phyloP scores from a whole-genome alignment of 92 coral and sea anemone species.

The Actinernus sp. region DNA sequence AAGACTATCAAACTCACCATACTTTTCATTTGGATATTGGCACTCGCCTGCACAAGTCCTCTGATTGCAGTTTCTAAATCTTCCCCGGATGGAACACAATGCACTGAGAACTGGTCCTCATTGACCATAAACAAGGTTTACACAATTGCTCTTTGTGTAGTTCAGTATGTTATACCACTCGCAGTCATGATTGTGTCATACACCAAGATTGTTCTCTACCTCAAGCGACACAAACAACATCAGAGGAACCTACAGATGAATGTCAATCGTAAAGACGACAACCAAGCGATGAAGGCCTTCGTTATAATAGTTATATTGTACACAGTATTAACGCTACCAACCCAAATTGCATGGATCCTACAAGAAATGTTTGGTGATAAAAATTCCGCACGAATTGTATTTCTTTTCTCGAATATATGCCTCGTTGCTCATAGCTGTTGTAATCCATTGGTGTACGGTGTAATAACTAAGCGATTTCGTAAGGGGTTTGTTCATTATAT shows the following conservation, averaged over 20 bases:
- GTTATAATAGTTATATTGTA: neutral
- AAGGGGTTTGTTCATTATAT: neutral
- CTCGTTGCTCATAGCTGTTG: conserved; percentile 3
- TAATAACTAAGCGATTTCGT: neutral
- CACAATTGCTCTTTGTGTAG: neutral
- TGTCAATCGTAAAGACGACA: neutral
- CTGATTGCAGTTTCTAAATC: no score
- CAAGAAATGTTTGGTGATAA: neutral
- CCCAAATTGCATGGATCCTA: neutral
- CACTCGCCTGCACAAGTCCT: no score
- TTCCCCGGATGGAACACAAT: no score
- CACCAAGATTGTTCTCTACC: conserved; percentile 2
- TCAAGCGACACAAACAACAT: neutral
- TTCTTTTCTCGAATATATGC: neutral
- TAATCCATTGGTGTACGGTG: neutral
- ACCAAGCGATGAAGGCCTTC: neutral
- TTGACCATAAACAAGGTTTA: neutral
- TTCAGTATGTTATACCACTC: neutral
- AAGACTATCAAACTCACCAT: no score
- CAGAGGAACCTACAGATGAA: neutral
- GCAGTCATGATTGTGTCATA: neutral
- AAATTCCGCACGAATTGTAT: neutral
- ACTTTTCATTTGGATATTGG: no score
- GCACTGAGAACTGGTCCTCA: neutral
- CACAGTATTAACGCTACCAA: neutral